A percentile compares a stretch with the other conserved stretches of the same genome.
phyloP scores from a whole-genome alignment of 2,888 invertebrate genomes.

The Lamellibrachia columna region DNA sequence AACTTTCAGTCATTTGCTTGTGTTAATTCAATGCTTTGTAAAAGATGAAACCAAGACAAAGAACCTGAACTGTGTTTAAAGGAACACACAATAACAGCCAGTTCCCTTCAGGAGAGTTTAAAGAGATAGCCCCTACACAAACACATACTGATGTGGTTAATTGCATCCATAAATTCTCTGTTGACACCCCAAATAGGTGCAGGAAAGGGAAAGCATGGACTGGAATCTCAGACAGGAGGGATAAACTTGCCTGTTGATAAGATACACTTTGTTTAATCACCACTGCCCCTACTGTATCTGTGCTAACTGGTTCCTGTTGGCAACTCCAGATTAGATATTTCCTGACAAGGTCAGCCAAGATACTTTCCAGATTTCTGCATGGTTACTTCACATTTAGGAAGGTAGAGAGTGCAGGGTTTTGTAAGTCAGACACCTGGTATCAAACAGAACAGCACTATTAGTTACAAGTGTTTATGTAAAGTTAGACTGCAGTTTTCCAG shows the following conservation, averaged over 20 bases:
- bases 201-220: neutral
- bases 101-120: neutral
- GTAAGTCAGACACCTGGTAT: neutral
- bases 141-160: neutral
- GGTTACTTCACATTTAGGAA: neutral
- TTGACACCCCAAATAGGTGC: slow-evolving; percentile 10
- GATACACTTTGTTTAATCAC: neutral
- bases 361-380: neutral
- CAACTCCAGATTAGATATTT: neutral
- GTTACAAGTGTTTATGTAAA: neutral
- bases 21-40: neutral
- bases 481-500: neutral
- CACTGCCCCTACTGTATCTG: neutral
- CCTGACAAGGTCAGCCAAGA: neutral
- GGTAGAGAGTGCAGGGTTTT: neutral
- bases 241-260: slow-evolving; percentile 6
- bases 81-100: neutral
- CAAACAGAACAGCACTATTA: neutral
- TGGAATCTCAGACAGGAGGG: neutral
- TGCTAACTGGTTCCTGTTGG: neutral
- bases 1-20: too few relatives aligned
- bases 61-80: neutral
- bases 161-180: neutral
- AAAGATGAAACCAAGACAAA: neutral
- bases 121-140: neutral